A percentile compares a stretch with the other conserved stretches of the same genome.
phyloP scores from a whole-genome alignment of 2,113 vertebrate genomes.

The Pipa parva region DNA sequence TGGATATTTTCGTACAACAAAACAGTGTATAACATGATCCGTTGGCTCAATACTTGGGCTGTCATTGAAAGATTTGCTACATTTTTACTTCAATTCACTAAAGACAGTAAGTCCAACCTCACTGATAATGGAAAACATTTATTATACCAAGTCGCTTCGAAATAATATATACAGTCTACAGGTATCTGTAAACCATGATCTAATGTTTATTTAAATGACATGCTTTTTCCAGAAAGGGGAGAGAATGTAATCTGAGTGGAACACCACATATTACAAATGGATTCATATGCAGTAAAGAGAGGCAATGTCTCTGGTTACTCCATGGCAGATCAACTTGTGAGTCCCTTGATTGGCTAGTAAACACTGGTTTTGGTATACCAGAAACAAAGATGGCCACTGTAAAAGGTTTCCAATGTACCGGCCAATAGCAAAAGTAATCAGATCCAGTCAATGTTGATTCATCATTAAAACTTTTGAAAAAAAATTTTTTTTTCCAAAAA shows the following conservation, averaged over 20 bases:
- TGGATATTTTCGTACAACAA: slow-evolving; percentile 33
- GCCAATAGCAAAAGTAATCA: too few species aligned
- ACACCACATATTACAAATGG: neutral
- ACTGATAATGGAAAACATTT: neutral
- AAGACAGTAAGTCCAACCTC: neutral
- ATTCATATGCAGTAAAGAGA: neutral
- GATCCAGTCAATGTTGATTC: too few species aligned
- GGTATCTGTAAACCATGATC: slow-evolving; percentile 7
- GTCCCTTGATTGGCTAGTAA: neutral
- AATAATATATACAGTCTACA: neutral
- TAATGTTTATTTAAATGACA: neutral
- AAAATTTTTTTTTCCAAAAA: too few species aligned
- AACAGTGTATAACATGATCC: slow-evolving; percentile 31
- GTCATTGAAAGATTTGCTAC: slow-evolving; percentile 35
- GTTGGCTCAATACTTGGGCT: slow-evolving; percentile 33
- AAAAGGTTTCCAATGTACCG: too few species aligned
- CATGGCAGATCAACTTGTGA: neutral
- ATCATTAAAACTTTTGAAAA: too few species aligned
- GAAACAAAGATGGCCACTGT: too few species aligned
- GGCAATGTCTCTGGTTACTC: neutral
- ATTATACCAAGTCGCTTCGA: neutral
- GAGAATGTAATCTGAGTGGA: neutral
- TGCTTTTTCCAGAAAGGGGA: neutral
- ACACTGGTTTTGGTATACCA: too few species aligned
- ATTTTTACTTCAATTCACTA: slow-evolving; percentile 12